Percentiles rank a stretch among this genome's conserved stretches.
Evolutionary conservation across 2,888 invertebrate species (phyloP).

Genomic region (Cataglyphis livida): DNA sequence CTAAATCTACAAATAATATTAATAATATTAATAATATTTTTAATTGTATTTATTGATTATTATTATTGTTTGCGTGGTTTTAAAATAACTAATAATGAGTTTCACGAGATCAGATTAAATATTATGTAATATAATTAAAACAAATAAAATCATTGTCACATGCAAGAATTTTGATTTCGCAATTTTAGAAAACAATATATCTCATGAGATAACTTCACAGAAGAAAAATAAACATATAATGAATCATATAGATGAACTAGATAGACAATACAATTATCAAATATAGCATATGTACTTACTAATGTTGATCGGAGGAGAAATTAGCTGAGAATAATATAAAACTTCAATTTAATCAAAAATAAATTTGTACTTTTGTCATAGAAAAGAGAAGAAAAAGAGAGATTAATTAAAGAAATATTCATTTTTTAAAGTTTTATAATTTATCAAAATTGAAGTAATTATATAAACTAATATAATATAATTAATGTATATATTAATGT

Average conservation of each 20-base stretch:
- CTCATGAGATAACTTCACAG: background rate
- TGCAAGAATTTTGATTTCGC: constrained; percentile 19
- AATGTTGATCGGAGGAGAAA: background rate
- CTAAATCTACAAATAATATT: background rate
- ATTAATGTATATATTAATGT: background rate
- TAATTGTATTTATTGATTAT: background rate
- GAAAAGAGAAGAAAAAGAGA: background rate
- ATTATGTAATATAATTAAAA: constrained; percentile 39
- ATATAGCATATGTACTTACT: background rate
- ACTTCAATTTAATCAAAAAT: background rate
- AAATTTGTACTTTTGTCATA: background rate
- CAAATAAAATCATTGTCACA: constrained; percentile 26
- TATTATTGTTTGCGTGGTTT: background rate
- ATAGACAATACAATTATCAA: background rate
- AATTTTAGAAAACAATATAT: constrained; percentile 8
- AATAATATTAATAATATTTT: background rate
- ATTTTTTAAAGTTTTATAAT: background rate
- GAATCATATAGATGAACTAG: background rate
- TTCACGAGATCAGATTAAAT: background rate
- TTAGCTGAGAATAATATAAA: background rate
- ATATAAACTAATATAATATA: background rate
- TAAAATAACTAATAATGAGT: background rate
- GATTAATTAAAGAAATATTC: background rate
- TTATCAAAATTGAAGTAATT: background rate
- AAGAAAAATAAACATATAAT: background rate